These are phyloP conservation scores for Tragelaphus strepsiceros DNA, from an alignment of 2,113 vertebrate genomes.

Conservation along the genomic window DNA sequence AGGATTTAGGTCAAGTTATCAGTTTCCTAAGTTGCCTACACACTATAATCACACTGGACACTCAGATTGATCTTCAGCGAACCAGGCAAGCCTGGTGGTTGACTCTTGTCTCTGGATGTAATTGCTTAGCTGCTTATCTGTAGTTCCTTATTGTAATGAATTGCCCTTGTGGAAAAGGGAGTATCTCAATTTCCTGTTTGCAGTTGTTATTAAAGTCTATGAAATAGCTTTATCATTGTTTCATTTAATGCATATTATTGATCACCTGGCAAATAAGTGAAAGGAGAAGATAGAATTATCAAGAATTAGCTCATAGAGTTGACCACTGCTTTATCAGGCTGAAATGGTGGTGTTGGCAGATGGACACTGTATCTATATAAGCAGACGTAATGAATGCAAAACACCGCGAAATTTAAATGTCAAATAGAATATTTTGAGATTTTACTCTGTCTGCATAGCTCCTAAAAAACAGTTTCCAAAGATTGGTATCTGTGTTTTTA, in stretches of 20 bases:
- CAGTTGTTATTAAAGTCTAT: neutral
- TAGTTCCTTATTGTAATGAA: neutral
- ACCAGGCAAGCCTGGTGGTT: neutral
- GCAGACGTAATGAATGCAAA: neutral
- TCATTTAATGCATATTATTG: neutral
- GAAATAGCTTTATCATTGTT: constrained; percentile 2
- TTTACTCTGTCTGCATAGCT: neutral
- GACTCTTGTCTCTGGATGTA: neutral
- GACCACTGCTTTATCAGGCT: neutral
- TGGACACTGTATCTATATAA: neutral
- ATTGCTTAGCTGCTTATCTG: neutral
- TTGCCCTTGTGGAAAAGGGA: neutral
- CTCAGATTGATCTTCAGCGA: neutral
- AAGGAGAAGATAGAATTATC: neutral
- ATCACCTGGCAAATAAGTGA: neutral
- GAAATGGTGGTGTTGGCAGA: neutral
- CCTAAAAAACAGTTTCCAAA: neutral
- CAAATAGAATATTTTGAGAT: neutral
- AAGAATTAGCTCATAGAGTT: neutral
- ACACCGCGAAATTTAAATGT: neutral
- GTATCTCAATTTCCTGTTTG: constrained; percentile 46
- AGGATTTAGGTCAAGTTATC: neutral
- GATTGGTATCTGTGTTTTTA: neutral
- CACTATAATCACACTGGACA: neutral
- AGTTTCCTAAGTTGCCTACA: neutral